Evolutionary conservation across 2,113 vertebrate species (phyloP).

Genomic region (Paradoxurus hermaphroditus): DNA sequence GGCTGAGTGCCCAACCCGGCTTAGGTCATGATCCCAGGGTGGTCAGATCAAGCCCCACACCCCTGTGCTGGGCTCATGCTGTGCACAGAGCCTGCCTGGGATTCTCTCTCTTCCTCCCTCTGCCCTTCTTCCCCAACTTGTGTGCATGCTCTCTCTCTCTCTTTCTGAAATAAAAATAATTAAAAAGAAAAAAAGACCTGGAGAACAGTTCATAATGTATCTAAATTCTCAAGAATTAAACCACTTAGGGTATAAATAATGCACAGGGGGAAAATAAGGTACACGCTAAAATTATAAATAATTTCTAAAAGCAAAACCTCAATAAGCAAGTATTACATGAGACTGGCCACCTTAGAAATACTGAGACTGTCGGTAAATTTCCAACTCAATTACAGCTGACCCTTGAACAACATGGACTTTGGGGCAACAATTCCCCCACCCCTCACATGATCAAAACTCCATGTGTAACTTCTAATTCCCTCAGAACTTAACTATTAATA

Average conservation of each 20-base stretch:
- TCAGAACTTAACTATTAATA: background rate
- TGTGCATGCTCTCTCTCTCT: too few relatives aligned
- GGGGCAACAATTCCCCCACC: background rate
- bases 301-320: background rate
- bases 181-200: background rate
- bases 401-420: background rate
- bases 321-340: background rate
- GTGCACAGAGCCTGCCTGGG: too few relatives aligned
- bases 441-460: background rate
- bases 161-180: background rate
- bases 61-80: too few relatives aligned
- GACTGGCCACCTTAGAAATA: background rate
- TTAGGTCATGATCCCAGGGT: too few relatives aligned
- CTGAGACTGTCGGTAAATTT: background rate
- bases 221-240: background rate
- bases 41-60: too few relatives aligned
- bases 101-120: too few relatives aligned
- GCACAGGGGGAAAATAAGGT: background rate
- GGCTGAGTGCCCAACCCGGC: too few relatives aligned
- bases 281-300: background rate
- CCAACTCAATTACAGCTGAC: background rate
- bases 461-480: background rate
- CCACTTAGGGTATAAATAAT: background rate
- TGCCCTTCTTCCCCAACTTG: too few relatives aligned
- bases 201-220: background rate